phyloP scores from a whole-genome alignment of 2,888 invertebrate species.

The Stenoptilia bipunctidactyla region DNA sequence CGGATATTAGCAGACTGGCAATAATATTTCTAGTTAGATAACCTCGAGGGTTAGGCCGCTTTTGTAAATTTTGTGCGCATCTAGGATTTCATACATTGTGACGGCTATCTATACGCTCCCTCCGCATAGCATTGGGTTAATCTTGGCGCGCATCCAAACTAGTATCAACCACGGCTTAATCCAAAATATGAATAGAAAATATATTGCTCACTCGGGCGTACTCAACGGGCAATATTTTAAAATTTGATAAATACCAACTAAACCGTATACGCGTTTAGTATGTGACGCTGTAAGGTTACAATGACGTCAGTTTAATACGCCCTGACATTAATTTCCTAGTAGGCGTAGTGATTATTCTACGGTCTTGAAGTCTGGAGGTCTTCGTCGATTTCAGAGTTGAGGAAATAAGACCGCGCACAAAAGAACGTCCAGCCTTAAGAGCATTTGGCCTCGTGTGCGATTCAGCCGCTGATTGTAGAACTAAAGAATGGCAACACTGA shows the following conservation, averaged over 20 bases:
- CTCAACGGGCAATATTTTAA: not conserved
- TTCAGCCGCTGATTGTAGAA: slow-evolving; percentile 37
- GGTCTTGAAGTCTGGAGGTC: slow-evolving; percentile 10
- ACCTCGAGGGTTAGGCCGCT: too few species aligned
- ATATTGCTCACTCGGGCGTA: not conserved
- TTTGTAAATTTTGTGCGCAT: too few species aligned
- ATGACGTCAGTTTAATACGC: slow-evolving; percentile 10
- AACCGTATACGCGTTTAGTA: too few species aligned
- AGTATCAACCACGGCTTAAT: not conserved
- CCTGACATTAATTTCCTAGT: slow-evolving; percentile 9
- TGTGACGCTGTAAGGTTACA: slow-evolving; percentile 5
- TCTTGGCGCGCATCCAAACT: not conserved
- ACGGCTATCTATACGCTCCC: too few species aligned
- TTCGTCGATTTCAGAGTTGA: slow-evolving; percentile 11
- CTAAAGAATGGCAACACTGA: slow-evolving; percentile 49
- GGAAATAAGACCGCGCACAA: slow-evolving; percentile 1
- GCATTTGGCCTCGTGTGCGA: slow-evolving; percentile 49
- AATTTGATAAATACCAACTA: not conserved
- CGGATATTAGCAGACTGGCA: too few species aligned
- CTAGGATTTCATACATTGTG: too few species aligned
- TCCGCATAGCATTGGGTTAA: not conserved
- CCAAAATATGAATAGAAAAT: not conserved
- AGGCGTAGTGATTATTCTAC: not conserved
- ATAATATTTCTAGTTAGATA: too few species aligned
- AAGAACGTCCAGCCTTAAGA: slow-evolving; percentile 38